phyloP scores from a whole-genome alignment of 2,888 invertebrate genomes.

The Apodemia mormo region DNA sequence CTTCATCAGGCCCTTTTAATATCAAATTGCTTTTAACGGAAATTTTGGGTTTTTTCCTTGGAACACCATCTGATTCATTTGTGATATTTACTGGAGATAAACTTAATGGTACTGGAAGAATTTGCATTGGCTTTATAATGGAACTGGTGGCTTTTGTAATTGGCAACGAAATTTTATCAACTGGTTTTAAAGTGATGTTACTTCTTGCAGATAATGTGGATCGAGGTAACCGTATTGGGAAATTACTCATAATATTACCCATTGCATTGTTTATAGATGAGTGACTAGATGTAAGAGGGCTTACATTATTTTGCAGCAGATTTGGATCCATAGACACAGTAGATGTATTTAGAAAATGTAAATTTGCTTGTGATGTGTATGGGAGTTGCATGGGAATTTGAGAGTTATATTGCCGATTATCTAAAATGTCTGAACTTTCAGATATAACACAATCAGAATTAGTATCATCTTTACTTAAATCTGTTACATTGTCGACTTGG shows the following conservation, averaged over 20 bases:
- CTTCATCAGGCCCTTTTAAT: constrained; percentile 74
- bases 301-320: constrained; percentile 57
- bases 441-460: constrained; percentile 69
- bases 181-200: constrained; percentile 65
- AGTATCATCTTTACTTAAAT: constrained; percentile 67
- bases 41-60: constrained; percentile 76
- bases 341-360: constrained; percentile 63
- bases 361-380: constrained; percentile 54
- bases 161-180: constrained; percentile 64
- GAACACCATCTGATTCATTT: constrained; percentile 58
- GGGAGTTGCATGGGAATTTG: constrained; percentile 56
- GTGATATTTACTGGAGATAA: constrained; percentile 64
- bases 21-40: constrained; percentile 78
- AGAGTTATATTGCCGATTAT: constrained; percentile 57
- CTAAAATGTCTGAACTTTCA: constrained; percentile 60
- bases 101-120: constrained; percentile 67
- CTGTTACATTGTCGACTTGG: constrained; percentile 52
- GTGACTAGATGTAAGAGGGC: constrained; percentile 56
- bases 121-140: constrained; percentile 70
- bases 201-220: constrained; percentile 60
- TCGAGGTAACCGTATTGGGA: constrained; percentile 62
- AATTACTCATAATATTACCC: constrained; percentile 71
- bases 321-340: constrained; percentile 58
- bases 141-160: constrained; percentile 66
- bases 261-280: constrained; percentile 54